Percentiles rank a stretch among this genome's conserved stretches.
Evolutionary conservation across 1,140 invertebrate species (phyloP).

Genomic region (Dendroctonus valens): DNA sequence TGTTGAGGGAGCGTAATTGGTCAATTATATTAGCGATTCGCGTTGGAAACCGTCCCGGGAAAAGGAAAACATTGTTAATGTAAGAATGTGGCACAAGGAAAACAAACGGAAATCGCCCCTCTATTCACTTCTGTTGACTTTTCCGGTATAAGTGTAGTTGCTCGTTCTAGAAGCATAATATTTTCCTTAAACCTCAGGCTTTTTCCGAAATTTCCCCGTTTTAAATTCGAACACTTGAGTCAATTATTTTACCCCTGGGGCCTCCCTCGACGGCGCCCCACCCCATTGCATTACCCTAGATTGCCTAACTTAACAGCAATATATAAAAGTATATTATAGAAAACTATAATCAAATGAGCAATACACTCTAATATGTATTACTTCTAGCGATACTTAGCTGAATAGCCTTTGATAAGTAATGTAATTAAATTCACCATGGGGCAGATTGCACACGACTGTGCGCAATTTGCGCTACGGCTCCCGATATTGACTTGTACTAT

Average conservation of each 20-base stretch:
- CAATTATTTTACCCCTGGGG: no score
- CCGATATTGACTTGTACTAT: constrained; percentile 23
- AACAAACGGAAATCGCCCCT: neutral
- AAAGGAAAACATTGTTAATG: neutral
- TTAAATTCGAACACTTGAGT: no score
- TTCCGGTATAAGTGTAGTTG: no score
- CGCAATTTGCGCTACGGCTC: neutral
- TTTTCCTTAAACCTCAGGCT: neutral
- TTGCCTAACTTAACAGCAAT: constrained; percentile 49
- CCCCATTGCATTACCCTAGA: neutral
- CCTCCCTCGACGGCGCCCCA: no score
- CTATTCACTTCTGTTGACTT: neutral
- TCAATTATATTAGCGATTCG: neutral
- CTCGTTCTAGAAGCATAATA: neutral
- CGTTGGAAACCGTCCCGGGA: neutral
- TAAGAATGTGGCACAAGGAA: neutral
- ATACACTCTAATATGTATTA: constrained; percentile 32
- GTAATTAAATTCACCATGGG: neutral
- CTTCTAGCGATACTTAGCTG: constrained; percentile 20
- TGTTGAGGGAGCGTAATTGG: no score
- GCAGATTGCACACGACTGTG: neutral
- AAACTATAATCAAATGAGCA: constrained; percentile 48
- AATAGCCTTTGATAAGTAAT: constrained; percentile 25
- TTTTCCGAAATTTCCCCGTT: neutral
- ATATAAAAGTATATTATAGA: constrained; percentile 43